Percentiles rank a stretch among this genome's conserved stretches.
These are phyloP conservation scores for Semotilus atromaculatus DNA, from an alignment of 2,797 vertebrate species.

Conservation along the genomic window DNA sequence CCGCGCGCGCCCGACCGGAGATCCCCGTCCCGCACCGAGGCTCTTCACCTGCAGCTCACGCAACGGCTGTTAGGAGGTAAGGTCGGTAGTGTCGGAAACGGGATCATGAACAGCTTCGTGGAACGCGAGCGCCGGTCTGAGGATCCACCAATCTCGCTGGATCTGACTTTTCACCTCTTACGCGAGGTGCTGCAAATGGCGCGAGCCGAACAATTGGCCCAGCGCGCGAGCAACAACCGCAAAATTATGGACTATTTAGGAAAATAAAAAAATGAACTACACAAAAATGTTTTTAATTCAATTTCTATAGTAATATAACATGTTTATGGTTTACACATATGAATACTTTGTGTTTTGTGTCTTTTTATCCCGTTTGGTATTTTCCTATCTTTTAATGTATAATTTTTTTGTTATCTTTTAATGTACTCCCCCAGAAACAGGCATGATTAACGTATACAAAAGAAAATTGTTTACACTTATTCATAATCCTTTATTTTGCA, in stretches of 20 bases:
- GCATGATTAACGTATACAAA: background rate
- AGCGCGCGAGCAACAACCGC: slow-evolving; percentile 89
- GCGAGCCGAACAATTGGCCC: slow-evolving; percentile 84
- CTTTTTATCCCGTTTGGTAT: background rate
- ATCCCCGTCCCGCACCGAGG: slow-evolving; percentile 62
- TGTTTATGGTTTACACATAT: background rate
- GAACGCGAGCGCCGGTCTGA: slow-evolving; percentile 78
- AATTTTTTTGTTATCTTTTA: no score
- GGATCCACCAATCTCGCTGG: slow-evolving; percentile 87
- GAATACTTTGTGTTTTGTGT: background rate
- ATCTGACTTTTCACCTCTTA: slow-evolving; percentile 92
- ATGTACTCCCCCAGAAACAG: background rate
- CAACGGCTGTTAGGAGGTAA: slow-evolving; percentile 68
- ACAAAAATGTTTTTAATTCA: background rate
- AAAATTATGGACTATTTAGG: slow-evolving; percentile 89
- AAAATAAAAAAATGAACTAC: slow-evolving; percentile 71
- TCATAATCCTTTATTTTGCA: slow-evolving; percentile 23
- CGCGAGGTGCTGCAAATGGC: slow-evolving; percentile 90
- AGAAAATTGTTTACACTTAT: background rate
- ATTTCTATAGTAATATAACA: background rate
- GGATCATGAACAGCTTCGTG: slow-evolving; percentile 58
- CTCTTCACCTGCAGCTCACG: slow-evolving; percentile 66
- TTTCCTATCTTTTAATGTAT: background rate
- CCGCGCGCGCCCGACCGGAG: slow-evolving; percentile 18
- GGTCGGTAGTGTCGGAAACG: slow-evolving; percentile 49